phyloP scores from a whole-genome alignment of 2,113 vertebrate species.

The Chiloscyllium plagiosum region DNA sequence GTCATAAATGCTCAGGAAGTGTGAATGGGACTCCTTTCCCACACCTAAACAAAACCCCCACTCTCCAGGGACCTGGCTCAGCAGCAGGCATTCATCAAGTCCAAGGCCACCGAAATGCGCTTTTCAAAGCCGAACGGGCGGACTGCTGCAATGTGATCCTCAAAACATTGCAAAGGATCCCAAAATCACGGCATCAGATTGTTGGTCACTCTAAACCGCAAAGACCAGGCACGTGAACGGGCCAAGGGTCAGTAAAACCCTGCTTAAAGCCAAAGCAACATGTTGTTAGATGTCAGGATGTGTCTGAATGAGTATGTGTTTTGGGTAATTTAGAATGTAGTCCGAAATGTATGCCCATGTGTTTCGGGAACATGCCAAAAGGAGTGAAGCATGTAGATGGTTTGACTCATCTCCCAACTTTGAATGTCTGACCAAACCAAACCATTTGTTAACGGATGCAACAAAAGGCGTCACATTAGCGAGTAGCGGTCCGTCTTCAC shows the following conservation, averaged over 20 bases:
- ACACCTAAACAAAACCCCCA: neutral
- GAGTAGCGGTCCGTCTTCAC: neutral
- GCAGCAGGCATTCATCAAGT: conserved; percentile 22
- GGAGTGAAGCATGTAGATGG: neutral
- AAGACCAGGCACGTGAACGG: neutral
- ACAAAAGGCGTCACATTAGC: neutral
- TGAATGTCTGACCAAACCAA: neutral
- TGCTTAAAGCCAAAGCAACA: neutral
- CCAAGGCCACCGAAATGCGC: neutral
- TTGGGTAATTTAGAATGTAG: neutral
- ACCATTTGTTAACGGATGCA: neutral
- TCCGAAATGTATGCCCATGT: neutral
- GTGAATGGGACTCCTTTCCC: neutral
- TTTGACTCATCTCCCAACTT: neutral
- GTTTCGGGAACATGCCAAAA: neutral
- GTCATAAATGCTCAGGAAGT: neutral
- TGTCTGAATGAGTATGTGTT: neutral
- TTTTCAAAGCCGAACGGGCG: neutral
- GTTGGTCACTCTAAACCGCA: neutral
- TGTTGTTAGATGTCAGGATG: neutral
- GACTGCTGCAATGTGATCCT: neutral
- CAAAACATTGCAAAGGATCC: neutral
- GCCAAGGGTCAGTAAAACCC: neutral
- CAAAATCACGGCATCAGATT: neutral
- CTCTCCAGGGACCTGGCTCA: neutral